These are phyloP conservation scores for Bruchidius siliquastri DNA, from an alignment of 2,888 invertebrate species.

Conservation along the genomic window DNA sequence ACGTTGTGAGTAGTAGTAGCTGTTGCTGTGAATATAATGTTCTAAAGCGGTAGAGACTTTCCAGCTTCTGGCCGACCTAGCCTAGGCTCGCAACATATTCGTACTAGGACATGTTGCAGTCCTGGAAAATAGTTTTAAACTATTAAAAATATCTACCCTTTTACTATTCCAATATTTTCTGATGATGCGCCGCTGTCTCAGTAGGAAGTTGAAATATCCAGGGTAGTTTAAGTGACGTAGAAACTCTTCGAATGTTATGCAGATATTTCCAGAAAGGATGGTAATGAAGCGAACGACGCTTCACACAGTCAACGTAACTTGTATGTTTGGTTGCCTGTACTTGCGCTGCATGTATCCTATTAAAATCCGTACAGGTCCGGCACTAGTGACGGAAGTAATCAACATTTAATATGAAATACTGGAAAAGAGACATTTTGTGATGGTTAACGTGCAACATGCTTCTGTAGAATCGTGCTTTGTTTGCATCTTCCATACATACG, in stretches of 20 bases:
- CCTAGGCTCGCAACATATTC: no score
- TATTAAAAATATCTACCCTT: no score
- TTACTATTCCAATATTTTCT: no score
- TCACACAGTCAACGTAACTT: background rate
- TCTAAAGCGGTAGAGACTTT: no score
- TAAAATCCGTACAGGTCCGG: background rate
- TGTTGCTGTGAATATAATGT: no score
- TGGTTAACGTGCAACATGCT: no score
- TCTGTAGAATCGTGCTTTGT: no score
- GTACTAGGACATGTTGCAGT: no score
- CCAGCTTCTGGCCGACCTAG: no score
- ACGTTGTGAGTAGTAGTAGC: no score
- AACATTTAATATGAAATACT: background rate
- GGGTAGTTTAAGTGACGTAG: background rate
- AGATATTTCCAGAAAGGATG: background rate
- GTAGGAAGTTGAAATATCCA: background rate
- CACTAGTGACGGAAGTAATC: background rate
- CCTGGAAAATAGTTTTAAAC: no score
- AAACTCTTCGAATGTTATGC: background rate
- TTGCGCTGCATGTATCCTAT: background rate
- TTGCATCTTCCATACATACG: no score
- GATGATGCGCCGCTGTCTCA: background rate
- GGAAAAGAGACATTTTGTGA: background rate
- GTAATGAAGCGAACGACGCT: background rate
- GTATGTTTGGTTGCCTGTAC: background rate